Conservation (phyloP, 2,888 invertebrate species). For the Stenodema calcarata region DNA sequence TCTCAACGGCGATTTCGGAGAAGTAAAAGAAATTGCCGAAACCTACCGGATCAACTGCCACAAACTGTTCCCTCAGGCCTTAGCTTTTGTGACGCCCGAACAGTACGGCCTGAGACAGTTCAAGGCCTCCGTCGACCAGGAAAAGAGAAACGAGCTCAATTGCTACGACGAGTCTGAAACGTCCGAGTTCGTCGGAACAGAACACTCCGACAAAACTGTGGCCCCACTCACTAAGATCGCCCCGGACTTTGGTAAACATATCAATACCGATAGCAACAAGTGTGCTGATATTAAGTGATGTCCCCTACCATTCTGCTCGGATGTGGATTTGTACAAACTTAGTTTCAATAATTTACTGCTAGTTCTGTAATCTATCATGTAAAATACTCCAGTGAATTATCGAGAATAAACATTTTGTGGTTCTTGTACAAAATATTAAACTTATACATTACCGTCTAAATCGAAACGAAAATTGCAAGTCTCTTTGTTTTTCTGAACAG, state of each 20-base stretch:
- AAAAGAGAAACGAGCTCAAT: slow-evolving; percentile 5
- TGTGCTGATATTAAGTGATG: slow-evolving; percentile 41
- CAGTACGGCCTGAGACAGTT: slow-evolving; percentile 15
- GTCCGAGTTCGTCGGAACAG: slow-evolving; percentile 10
- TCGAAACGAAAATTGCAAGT: slow-evolving; percentile 4
- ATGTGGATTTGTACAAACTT: slow-evolving; percentile 44
- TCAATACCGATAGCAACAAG: slow-evolving; percentile 31
- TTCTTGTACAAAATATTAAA: slow-evolving; percentile 29
- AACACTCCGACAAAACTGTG: background rate
- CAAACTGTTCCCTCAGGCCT: slow-evolving; percentile 78
- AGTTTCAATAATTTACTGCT: slow-evolving; percentile 23
- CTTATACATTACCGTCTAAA: slow-evolving; percentile 25
- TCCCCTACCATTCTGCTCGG: background rate
- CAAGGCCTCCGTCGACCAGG: background rate
- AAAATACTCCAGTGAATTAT: slow-evolving; percentile 25
- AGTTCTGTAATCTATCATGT: slow-evolving; percentile 33
- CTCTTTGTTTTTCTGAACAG: background rate
- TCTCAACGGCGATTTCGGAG: slow-evolving; percentile 80
- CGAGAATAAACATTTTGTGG: background rate
- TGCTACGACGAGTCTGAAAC: slow-evolving; percentile 32
- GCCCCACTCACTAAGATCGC: background rate
- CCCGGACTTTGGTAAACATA: slow-evolving; percentile 25
- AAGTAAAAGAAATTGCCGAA: slow-evolving; percentile 70
- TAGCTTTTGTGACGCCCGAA: slow-evolving; percentile 68
- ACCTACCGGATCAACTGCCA: slow-evolving; percentile 77